phyloP scores from a whole-genome alignment of 2,797 vertebrate species.

The Hoplostethus atlanticus region DNA sequence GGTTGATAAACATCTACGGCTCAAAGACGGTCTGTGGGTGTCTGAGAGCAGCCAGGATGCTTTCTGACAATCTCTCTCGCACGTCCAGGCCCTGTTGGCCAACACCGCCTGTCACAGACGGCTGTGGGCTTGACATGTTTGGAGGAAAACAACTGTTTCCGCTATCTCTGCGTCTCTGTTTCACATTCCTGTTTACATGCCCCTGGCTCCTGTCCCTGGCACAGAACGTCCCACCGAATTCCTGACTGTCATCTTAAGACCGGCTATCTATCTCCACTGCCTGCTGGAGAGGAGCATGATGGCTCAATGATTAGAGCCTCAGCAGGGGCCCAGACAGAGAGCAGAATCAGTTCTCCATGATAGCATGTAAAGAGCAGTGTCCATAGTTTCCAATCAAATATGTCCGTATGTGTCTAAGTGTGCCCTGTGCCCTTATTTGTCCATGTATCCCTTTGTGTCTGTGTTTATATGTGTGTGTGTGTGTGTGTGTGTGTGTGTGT shows the following conservation, averaged over 20 bases:
- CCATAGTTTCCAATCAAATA: no score
- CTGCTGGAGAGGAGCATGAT: constrained; percentile 61
- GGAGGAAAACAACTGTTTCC: constrained; percentile 75
- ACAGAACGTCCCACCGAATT: constrained; percentile 52
- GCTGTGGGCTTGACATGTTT: constrained; percentile 66
- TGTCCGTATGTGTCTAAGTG: no score
- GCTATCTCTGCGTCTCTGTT: constrained; percentile 60
- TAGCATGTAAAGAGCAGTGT: constrained; percentile 56
- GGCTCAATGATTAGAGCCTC: constrained; percentile 67
- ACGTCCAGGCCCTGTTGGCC: constrained; percentile 61
- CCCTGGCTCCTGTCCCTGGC: constrained; percentile 65
- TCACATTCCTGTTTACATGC: constrained; percentile 68
- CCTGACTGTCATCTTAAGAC: constrained; percentile 60
- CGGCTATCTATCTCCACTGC: constrained; percentile 61
- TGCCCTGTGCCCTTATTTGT: constrained; percentile 26
- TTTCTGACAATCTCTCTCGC: constrained; percentile 60
- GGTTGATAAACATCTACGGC: constrained; percentile 33
- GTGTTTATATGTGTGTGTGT: background rate
- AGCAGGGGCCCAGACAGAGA: constrained; percentile 44
- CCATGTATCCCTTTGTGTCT: constrained; percentile 28
- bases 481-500: background rate
- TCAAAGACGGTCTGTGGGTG: constrained; percentile 60
- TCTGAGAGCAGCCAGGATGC: constrained; percentile 59
- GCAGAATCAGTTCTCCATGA: constrained; percentile 54
- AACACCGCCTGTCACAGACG: constrained; percentile 66